Conservation (phyloP, 2,888 invertebrate genomes). For the Amphipoea lucens region DNA sequence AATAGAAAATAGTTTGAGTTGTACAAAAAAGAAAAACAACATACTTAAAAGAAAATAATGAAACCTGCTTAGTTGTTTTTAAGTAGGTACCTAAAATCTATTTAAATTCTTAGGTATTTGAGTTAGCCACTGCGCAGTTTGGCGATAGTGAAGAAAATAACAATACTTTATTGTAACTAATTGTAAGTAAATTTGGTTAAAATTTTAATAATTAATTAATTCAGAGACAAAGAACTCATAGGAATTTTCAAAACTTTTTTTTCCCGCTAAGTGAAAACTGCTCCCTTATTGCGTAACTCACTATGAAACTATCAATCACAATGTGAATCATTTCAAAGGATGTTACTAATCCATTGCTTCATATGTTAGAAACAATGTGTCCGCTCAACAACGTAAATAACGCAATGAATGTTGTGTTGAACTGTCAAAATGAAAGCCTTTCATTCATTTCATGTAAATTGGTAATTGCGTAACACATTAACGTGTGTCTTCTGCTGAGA, state of each 20-base stretch:
- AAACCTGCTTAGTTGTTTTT: too few species aligned
- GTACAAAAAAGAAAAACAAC: too few species aligned
- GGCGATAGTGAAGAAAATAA: slow-evolving; percentile 28
- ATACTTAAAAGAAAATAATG: too few species aligned
- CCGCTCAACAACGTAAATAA: too few species aligned
- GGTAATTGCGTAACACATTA: too few species aligned
- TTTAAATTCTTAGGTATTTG: slow-evolving; percentile 30
- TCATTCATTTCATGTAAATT: too few species aligned
- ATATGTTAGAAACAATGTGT: neutral
- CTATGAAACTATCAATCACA: too few species aligned
- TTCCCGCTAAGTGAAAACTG: neutral
- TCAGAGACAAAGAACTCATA: neutral
- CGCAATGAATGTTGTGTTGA: too few species aligned
- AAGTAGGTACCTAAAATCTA: slow-evolving; percentile 1
- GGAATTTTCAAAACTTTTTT: neutral
- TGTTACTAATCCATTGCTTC: neutral
- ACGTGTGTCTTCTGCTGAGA: too few species aligned
- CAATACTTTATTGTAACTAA: slow-evolving; percentile 4
- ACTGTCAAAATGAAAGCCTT: too few species aligned
- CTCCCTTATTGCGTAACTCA: too few species aligned
- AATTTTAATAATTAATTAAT: neutral
- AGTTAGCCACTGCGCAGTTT: slow-evolving; percentile 39
- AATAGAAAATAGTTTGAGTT: too few species aligned
- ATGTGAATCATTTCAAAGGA: neutral
- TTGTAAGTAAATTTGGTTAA: neutral